Evolutionary conservation across 2,113 vertebrate species (phyloP), one percentile per base, ranked within the genome.

Genomic region (Rhabdomys dilectus): DNA sequence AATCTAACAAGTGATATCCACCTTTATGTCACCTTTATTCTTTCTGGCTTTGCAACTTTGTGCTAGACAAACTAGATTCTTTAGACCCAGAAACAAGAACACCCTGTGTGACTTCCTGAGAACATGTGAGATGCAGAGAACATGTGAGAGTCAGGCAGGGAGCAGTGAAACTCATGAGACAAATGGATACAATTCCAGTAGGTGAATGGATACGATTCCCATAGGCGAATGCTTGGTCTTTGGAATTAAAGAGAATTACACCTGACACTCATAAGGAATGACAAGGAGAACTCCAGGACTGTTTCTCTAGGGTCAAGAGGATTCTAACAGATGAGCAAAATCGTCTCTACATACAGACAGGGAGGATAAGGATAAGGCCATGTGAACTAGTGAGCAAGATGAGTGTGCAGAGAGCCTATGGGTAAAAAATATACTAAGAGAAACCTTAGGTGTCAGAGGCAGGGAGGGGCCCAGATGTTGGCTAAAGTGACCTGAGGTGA

Each of bases 251-350:
- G 76, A 78, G 62, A 92, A 70, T 80, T 62, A 7, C 1, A 70
- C 22, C 64, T 85, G 56, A 64, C 68, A 81, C 72, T 93, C 73
- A n/a, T 85, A 84, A 73, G 93, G 95, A 95, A 85, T 85, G 56
- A 80, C 7, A 93, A 80, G 39, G 48, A 87, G 56, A 75, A 58
- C 10, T 89, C 95, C 91, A 87, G 66, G n/a, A 73, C 53, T 53
- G 39, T 77, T 88, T 51, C 56, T 73, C 3, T 51, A 72, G 58
- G 48, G 34, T 80, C 39, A 88, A 72, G 73, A 87, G 13, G 53
- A 68, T 87, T 93, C 7, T 34, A 64, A 8, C 16, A 78, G 36
- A 19, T 12, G 75, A 91, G 24, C 73, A 53, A 91, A 91, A n/a
- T 58, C 29, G 64, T 58, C 24, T 60, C 53, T 75, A 81, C 13